A percentile compares a stretch with the other conserved stretches of the same genome.
phyloP scores from a whole-genome alignment of 2,113 vertebrate species.

The Hippoglossus stenolepis region DNA sequence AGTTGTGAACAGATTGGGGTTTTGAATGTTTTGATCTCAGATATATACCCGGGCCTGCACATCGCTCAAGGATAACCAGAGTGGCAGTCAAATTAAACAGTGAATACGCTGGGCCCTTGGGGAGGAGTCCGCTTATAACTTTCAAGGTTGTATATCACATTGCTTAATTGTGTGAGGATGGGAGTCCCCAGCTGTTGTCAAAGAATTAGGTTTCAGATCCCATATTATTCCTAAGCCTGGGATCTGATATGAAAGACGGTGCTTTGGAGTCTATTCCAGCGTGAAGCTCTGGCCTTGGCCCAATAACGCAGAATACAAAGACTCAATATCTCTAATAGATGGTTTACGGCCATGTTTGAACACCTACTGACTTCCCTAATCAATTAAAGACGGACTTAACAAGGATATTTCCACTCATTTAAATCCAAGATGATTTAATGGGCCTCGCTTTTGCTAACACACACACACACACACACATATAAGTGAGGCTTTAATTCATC shows the following conservation, averaged over 20 bases:
- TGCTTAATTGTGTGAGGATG: conserved; percentile 61
- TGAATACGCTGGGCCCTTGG: conserved; percentile 8
- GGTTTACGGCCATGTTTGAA: conserved; percentile 53
- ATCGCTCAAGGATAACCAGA: conserved; percentile 29
- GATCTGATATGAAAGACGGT: conserved; percentile 62
- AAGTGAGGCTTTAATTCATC: conserved; percentile 43
- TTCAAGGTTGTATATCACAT: conserved; percentile 39
- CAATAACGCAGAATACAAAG: conserved; percentile 51
- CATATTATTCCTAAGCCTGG: conserved; percentile 54
- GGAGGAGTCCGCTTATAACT: not conserved
- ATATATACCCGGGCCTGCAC: conserved; percentile 13
- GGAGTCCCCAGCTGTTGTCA: conserved; percentile 69
- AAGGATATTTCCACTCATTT: conserved; percentile 59
- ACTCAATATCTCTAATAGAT: conserved; percentile 49
- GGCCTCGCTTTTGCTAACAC: not conserved
- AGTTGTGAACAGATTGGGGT: conserved; percentile 28
- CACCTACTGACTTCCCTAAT: conserved; percentile 62
- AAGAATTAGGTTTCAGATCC: conserved; percentile 69
- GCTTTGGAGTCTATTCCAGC: conserved; percentile 55
- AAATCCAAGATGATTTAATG: conserved; percentile 62
- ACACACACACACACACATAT: no score
- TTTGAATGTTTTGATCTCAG: conserved; percentile 23
- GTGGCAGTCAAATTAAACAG: conserved; percentile 40
- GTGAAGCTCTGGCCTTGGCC: conserved; percentile 59
- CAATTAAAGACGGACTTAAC: conserved; percentile 72